phyloP scores from a whole-genome alignment of 1,140 invertebrate species.

The Panagrolaimus sp. region DNA sequence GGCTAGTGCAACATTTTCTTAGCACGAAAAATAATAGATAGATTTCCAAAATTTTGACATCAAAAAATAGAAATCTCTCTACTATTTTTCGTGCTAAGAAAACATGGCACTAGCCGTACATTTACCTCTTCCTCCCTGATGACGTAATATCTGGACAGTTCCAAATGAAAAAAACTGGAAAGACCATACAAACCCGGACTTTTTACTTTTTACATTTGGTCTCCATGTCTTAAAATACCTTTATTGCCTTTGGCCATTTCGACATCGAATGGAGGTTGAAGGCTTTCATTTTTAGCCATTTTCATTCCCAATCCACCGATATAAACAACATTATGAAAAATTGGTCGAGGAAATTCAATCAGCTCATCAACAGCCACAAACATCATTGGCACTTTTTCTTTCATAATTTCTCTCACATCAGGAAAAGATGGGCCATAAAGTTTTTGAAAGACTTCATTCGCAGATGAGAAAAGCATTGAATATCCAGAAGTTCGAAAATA shows the following conservation, averaged over 20 bases:
- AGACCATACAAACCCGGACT: too few relatives aligned
- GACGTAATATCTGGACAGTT: too few relatives aligned
- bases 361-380: conserved; percentile 35
- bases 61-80: too few relatives aligned
- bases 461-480: neutral
- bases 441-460: neutral
- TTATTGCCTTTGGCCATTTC: conserved; percentile 23
- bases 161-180: too few relatives aligned
- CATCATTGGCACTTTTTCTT: conserved; percentile 18
- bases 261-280: conserved; percentile 9
- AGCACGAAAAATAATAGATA: too few relatives aligned
- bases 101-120: too few relatives aligned
- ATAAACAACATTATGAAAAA: conserved; percentile 25
- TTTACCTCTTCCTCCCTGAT: too few relatives aligned
- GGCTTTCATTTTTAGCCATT: neutral
- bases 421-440: conserved; percentile 16
- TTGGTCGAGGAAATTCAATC: conserved; percentile 28
- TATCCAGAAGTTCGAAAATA: neutral
- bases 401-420: conserved; percentile 18
- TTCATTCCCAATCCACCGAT: conserved; percentile 29
- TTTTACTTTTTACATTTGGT: too few relatives aligned
- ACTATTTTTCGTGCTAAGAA: too few relatives aligned
- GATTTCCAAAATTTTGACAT: too few relatives aligned
- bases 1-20: too few relatives aligned
- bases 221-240: too few relatives aligned